Conservation (phyloP, 2,888 invertebrate genomes). For the Lucinisca nassula region DNA sequence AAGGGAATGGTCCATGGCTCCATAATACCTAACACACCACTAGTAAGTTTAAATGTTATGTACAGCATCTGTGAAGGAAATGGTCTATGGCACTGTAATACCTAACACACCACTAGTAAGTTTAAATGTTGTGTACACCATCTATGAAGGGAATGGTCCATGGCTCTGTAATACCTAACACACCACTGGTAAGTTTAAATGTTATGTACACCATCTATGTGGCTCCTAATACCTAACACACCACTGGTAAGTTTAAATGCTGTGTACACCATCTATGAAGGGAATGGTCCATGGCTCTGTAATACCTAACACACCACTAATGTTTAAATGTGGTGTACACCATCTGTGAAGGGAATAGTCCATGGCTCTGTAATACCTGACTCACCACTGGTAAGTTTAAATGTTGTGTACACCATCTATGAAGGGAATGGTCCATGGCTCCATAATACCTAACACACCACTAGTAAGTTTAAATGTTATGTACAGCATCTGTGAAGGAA, state of each 20-base stretch:
- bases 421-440: not conserved
- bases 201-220: too few species aligned
- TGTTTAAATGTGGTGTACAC: not conserved
- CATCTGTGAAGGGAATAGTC: not conserved
- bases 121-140: not conserved
- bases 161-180: conserved; percentile 19
- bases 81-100: not conserved
- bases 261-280: conserved; percentile 4
- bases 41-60: conserved; percentile 29
- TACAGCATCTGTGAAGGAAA: not conserved
- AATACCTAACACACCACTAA: not conserved
- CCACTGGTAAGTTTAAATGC: too few species aligned
- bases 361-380: not conserved
- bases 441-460: conserved; percentile 41
- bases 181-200: conserved; percentile 31
- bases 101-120: not conserved
- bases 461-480: conserved; percentile 18
- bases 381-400: conserved; percentile 39
- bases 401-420: not conserved
- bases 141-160: not conserved
- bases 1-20: not conserved
- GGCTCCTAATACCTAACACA: too few species aligned
- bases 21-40: conserved; percentile 38
- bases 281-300: not conserved
- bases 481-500: conserved; percentile 21